Base-by-base conservation (phyloP, 2,113 vertebrate genomes). In the Plotosus lineatus region DNA sequence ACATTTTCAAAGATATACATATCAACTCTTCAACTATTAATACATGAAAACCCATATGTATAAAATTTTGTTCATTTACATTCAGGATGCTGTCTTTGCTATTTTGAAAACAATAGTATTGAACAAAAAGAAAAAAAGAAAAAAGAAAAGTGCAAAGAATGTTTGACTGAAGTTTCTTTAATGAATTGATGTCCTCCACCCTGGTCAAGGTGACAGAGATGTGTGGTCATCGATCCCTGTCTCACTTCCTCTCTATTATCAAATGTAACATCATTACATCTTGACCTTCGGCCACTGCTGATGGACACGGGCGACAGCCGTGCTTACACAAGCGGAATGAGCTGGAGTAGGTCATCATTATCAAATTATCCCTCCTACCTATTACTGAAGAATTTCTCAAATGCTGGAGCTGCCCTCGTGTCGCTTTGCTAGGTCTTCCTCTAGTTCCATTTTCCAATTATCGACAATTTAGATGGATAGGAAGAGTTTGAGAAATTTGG, bases 301-400 rank as follows among this genome's bases (percentile, higher is more conserved):
- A 40, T 85, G 89, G 89, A 89, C 87, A 46, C 48, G 75, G 83
- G 78, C 72, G 89, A 90, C 90, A 91, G 88, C 88, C 89, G 82
- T 92, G 93, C 92, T 92, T 92, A 92, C 91, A 90, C 92, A 89
- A 86, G 92, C 93, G 87, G 83, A 90, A 91, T 86, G 78, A 83
- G 88, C 87, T 88, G 87, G 85, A 73, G 50, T 82, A 90, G 92
- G 91, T 93, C 92, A 92, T 93, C 90, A 89, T 93, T 93, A 93
- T 93, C 92, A 90, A 90, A 92, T 90, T 89, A 91, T 90, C 90
- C 89, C 89, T 88, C 88, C 91, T 86, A 87, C 85, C 88, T 88
- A 90, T 92, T 89, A 91, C 79, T 81, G 31, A 31, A 60, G 46
- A 71, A 87, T 82, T 87, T 60, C 50, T 83, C 78, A 69, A 60